Evolutionary conservation across 2,113 vertebrate genomes (phyloP).

Genomic region (Antennarius striatus): DNA sequence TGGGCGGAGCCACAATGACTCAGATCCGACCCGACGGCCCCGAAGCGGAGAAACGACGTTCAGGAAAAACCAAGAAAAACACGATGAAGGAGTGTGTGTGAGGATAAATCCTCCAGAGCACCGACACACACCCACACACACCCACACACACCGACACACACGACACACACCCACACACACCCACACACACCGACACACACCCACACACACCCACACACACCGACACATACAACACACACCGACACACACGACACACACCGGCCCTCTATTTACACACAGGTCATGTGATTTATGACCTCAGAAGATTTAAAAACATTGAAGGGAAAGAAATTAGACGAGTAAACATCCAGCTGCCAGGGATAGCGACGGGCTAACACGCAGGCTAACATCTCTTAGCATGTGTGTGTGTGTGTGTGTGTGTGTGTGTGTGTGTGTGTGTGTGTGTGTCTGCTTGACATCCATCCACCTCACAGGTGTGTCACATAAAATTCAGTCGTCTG

Average conservation of each 20-base stretch:
- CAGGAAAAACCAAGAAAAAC: slow-evolving; percentile 17
- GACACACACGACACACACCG: no score
- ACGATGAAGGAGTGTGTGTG: slow-evolving; percentile 38
- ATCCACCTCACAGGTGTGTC: no score
- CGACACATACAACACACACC: no score
- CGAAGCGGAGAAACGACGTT: slow-evolving; percentile 33
- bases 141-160: no score
- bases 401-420: no score
- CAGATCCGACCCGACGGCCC: slow-evolving; percentile 32
- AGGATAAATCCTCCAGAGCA: slow-evolving; percentile 36
- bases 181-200: slow-evolving; percentile 2
- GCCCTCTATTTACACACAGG: slow-evolving; percentile 28
- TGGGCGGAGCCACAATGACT: slow-evolving; percentile 29
- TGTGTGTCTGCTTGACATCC: neutral
- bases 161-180: no score
- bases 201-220: no score
- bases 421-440: no score
- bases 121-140: slow-evolving; percentile 10
- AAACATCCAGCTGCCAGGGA: slow-evolving; percentile 5
- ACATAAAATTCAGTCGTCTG: no score
- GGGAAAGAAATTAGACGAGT: slow-evolving; percentile 10
- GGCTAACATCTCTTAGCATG: neutral
- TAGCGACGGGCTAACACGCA: neutral
- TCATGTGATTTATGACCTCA: slow-evolving; percentile 35
- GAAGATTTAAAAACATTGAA: slow-evolving; percentile 20